phyloP scores from a whole-genome alignment of 2,888 invertebrate genomes.

The Timema cristinae region DNA sequence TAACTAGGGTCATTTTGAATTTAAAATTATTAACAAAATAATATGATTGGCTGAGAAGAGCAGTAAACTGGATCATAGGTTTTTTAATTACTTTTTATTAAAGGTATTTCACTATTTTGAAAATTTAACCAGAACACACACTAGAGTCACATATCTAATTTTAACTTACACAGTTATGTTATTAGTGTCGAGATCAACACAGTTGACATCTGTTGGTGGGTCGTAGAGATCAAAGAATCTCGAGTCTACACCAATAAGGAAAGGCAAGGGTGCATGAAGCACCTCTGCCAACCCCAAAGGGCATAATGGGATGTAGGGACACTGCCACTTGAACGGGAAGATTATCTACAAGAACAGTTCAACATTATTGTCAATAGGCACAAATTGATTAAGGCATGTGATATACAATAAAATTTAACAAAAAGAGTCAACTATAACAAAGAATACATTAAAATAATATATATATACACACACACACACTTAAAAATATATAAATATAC shows the following conservation, averaged over 20 bases:
- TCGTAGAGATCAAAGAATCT: slow-evolving; percentile 96
- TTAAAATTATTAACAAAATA: too few species aligned
- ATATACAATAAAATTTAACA: slow-evolving; percentile 12
- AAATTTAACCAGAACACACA: too few species aligned
- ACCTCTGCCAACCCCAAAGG: slow-evolving; percentile 94
- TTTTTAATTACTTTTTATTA: too few species aligned
- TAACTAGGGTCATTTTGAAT: too few species aligned
- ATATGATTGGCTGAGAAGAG: too few species aligned
- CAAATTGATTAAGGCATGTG: slow-evolving; percentile 22
- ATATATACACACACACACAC: not conserved
- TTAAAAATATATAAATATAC: slow-evolving; percentile 7
- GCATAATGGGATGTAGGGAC: slow-evolving; percentile 98
- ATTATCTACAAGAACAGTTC: slow-evolving; percentile 55
- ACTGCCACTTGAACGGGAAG: slow-evolving; percentile 99
- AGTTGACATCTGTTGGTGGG: slow-evolving; percentile 94
- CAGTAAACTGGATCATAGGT: too few species aligned
- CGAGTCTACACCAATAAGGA: slow-evolving; percentile 95
- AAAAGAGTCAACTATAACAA: slow-evolving; percentile 6
- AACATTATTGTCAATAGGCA: slow-evolving; percentile 7
- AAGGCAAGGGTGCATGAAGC: slow-evolving; percentile 94
- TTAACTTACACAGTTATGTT: slow-evolving; percentile 74
- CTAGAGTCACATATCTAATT: too few species aligned
- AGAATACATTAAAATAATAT: not conserved
- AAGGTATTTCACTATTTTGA: too few species aligned
- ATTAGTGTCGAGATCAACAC: slow-evolving; percentile 97